phyloP scores from a whole-genome alignment of 1,140 invertebrate species.

The Ooceraea biroi region DNA sequence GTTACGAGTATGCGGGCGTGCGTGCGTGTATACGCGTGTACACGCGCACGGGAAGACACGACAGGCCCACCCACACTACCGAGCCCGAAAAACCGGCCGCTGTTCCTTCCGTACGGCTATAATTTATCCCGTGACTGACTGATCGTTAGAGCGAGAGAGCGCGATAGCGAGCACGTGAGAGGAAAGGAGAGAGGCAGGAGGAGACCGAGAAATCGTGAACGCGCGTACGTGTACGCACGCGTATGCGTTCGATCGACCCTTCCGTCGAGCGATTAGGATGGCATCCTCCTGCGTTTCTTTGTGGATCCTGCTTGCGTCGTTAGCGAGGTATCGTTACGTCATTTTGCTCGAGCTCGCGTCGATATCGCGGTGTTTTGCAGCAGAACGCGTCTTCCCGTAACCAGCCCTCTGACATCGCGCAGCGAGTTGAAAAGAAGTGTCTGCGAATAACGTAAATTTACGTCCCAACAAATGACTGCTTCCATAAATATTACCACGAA shows the following conservation, averaged over 20 bases:
- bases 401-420: background rate
- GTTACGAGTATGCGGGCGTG: background rate
- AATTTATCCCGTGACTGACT: slow-evolving; percentile 83
- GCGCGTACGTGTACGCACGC: background rate
- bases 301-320: slow-evolving; percentile 34
- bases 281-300: slow-evolving; percentile 53
- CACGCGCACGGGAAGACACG: slow-evolving; percentile 66
- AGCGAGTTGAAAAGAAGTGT: background rate
- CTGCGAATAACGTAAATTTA: background rate
- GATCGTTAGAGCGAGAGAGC: slow-evolving; percentile 71
- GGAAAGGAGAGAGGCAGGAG: slow-evolving; percentile 17
- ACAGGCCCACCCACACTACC: slow-evolving; percentile 79
- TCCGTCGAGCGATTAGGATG: slow-evolving; percentile 54
- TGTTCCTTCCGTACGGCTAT: slow-evolving; percentile 82
- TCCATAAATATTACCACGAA: background rate
- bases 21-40: background rate
- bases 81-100: slow-evolving; percentile 79
- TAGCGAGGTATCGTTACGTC: slow-evolving; percentile 51
- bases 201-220: slow-evolving; percentile 12
- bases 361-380: slow-evolving; percentile 19
- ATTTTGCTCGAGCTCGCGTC: slow-evolving; percentile 33
- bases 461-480: background rate
- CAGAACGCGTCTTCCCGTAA: slow-evolving; percentile 3
- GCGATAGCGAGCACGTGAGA: background rate
- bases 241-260: slow-evolving; percentile 49